Evolutionary conservation across 2,888 invertebrate genomes (phyloP).

Genomic region (Steinernema carpocapsae): DNA sequence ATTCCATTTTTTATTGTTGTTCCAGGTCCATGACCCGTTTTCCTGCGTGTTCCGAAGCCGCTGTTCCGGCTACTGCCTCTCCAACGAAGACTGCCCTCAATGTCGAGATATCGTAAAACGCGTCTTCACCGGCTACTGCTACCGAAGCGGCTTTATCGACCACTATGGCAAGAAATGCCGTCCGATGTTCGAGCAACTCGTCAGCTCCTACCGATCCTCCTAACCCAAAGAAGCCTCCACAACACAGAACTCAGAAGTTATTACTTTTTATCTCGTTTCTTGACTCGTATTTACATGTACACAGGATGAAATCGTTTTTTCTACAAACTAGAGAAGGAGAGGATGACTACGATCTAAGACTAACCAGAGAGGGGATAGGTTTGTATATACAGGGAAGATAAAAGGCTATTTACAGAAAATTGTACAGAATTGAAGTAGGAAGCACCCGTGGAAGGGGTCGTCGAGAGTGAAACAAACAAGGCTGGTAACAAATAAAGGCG

Average conservation of each 20-base stretch:
- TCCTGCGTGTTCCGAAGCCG: constrained; percentile 43
- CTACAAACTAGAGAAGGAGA: not conserved
- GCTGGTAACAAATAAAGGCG: constrained; percentile 8
- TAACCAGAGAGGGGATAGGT: not conserved
- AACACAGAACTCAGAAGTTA: not conserved
- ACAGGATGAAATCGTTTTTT: not conserved
- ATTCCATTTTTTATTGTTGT: too few species aligned
- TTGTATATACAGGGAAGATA: not conserved
- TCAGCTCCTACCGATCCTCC: not conserved
- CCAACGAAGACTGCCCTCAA: constrained; percentile 44
- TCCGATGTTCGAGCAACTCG: constrained; percentile 43
- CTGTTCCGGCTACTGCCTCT: constrained; percentile 42
- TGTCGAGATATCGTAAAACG: constrained; percentile 48
- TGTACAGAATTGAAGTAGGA: not conserved
- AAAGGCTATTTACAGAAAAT: constrained; percentile 15
- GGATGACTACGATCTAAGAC: constrained; percentile 4
- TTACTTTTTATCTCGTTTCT: not conserved
- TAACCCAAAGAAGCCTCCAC: not conserved
- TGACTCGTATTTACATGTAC: not conserved
- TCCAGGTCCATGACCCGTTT: constrained; percentile 43
- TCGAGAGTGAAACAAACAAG: constrained; percentile 3
- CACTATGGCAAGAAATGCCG: constrained; percentile 45
- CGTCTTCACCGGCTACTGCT: constrained; percentile 48
- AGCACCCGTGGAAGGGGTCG: constrained; percentile 10
- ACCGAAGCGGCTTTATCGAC: constrained; percentile 43